Percentiles rank a stretch among this genome's conserved stretches.
Evolutionary conservation across 2,113 vertebrate species (phyloP).

Genomic region (Nothoprocta pentlandii): DNA sequence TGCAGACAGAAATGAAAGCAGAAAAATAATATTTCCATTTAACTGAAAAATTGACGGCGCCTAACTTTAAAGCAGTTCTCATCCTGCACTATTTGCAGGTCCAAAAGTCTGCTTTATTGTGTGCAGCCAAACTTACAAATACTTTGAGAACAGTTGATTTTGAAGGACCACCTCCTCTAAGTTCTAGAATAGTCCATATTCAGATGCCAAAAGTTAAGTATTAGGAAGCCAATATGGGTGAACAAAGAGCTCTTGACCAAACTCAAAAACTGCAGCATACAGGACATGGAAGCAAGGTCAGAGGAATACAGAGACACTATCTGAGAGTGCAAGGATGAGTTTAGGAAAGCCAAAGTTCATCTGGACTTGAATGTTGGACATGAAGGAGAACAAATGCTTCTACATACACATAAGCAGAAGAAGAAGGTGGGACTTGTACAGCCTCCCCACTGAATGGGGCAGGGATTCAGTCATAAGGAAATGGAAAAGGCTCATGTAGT

Average conservation of each 20-base stretch:
- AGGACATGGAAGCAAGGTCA: neutral
- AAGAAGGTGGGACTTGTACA: neutral
- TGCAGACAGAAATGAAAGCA: neutral
- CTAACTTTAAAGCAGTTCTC: neutral
- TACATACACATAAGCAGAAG: neutral
- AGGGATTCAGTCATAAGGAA: neutral
- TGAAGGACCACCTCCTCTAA: neutral
- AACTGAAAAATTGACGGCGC: neutral
- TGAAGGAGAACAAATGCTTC: neutral
- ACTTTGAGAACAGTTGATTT: neutral
- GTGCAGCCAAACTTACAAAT: neutral
- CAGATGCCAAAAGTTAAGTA: neutral
- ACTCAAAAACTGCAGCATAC: neutral
- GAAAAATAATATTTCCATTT: neutral
- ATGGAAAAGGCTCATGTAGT: neutral
- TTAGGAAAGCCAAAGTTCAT: neutral
- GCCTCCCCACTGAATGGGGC: neutral
- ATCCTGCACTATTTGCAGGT: neutral
- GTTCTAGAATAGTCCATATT: neutral
- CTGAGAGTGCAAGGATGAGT: neutral
- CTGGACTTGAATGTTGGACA: neutral
- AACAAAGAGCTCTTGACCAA: neutral
- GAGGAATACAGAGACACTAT: neutral
- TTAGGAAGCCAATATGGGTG: neutral
- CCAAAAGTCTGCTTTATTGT: neutral